These are phyloP conservation scores for Tiaroga cobitis DNA, from an alignment of 2,797 vertebrate genomes.

Conservation along the genomic window DNA sequence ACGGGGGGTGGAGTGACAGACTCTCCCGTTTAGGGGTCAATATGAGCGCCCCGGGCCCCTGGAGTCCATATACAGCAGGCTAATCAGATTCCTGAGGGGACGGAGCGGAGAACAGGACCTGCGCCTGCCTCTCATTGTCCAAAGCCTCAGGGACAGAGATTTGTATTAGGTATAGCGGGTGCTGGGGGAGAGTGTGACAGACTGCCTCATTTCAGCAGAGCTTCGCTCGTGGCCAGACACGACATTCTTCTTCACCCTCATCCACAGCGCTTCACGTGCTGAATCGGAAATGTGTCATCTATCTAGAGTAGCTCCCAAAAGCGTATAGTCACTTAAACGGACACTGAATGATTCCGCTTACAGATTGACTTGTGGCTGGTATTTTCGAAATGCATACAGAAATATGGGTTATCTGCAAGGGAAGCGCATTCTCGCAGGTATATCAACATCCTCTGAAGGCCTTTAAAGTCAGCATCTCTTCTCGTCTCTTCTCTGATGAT, in stretches of 20 bases:
- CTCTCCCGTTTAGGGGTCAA: constrained; percentile 16
- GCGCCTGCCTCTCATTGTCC: constrained; percentile 19
- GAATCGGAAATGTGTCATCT: constrained; percentile 49
- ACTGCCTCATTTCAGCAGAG: constrained; percentile 39
- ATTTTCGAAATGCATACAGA: not conserved
- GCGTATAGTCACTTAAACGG: constrained; percentile 15
- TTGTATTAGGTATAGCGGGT: constrained; percentile 9
- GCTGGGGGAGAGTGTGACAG: constrained; percentile 5
- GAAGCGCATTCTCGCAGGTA: not conserved
- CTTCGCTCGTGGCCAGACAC: constrained; percentile 10
- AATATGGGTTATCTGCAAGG: not conserved
- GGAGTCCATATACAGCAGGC: constrained; percentile 15
- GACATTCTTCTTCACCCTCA: constrained; percentile 8
- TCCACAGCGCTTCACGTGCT: constrained; percentile 30
- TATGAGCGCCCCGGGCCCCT: constrained; percentile 10
- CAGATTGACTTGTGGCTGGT: not conserved
- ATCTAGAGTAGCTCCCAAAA: not conserved
- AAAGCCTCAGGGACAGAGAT: constrained; percentile 32
- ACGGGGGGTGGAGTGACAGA: not conserved
- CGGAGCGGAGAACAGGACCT: constrained; percentile 12
- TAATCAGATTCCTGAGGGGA: constrained; percentile 44
- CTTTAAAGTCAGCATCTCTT: not conserved
- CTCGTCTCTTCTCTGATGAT: too few relatives aligned
- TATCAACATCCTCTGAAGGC: not conserved
- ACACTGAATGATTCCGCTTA: constrained; percentile 22